A percentile compares a stretch with the other conserved stretches of the same genome.
Conservation (phyloP, 2,888 invertebrate genomes). For the Yponomeuta malinellus region DNA sequence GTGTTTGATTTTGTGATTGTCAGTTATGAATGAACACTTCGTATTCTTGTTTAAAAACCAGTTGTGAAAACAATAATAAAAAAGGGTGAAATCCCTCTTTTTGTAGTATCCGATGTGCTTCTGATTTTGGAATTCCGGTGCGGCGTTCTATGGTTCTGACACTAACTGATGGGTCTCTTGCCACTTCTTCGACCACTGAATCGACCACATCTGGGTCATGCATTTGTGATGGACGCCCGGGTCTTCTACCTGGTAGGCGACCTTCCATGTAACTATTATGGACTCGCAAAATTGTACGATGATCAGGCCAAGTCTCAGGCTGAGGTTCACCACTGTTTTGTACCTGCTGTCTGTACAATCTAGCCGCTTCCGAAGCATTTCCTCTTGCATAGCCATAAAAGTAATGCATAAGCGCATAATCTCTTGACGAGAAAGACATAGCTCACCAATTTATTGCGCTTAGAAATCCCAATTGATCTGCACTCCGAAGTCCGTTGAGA, state of each 20-base stretch:
- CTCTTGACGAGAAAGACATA: constrained; percentile 16
- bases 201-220: constrained; percentile 16
- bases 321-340: constrained; percentile 9
- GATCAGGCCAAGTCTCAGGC: constrained; percentile 15
- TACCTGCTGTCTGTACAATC: constrained; percentile 10
- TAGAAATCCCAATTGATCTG: constrained; percentile 6
- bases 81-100: constrained; percentile 9
- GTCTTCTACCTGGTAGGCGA: constrained; percentile 15
- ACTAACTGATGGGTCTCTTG: constrained; percentile 16
- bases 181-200: constrained; percentile 18
- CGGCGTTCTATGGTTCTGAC: constrained; percentile 16
- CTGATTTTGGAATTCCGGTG: constrained; percentile 18
- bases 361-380: constrained; percentile 15
- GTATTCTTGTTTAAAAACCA: constrained; percentile 4
- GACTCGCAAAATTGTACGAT: constrained; percentile 17
- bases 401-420: constrained; percentile 17
- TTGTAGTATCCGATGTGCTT: constrained; percentile 18
- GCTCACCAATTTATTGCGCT: constrained; percentile 7
- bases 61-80: constrained; percentile 4
- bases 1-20: background rate
- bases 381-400: constrained; percentile 4
- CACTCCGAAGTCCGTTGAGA: constrained; percentile 7
- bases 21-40: constrained; percentile 4
- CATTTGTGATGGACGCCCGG: constrained; percentile 16
- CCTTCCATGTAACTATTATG: constrained; percentile 15